phyloP scores from a whole-genome alignment of 2,888 invertebrate species.

The Phanerotoma sp. region DNA sequence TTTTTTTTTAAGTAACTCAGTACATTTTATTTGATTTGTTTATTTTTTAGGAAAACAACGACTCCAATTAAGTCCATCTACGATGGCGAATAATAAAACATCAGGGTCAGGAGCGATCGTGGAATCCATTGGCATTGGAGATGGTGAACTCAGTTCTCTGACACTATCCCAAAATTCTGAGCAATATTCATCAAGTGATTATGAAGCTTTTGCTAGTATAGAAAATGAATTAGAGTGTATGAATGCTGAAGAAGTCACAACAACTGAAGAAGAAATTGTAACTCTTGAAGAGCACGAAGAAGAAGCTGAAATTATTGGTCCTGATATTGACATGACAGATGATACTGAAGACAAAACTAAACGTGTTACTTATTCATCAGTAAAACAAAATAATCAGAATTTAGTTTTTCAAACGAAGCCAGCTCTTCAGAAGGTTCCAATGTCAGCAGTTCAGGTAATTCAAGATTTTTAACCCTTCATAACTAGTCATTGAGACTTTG shows the following conservation, averaged over 20 bases:
- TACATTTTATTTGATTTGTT: too few species aligned
- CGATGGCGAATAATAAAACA: slow-evolving; percentile 50
- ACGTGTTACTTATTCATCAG: slow-evolving; percentile 48
- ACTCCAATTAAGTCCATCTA: slow-evolving; percentile 17
- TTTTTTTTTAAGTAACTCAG: too few species aligned
- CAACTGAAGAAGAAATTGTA: slow-evolving; percentile 44
- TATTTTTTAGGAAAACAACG: slow-evolving; percentile 5
- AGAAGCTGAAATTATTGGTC: slow-evolving; percentile 13
- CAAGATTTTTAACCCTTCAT: too few species aligned
- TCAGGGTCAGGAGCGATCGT: slow-evolving; percentile 47
- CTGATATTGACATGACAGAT: slow-evolving; percentile 53
- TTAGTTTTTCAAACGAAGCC: slow-evolving; percentile 54
- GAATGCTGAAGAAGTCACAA: slow-evolving; percentile 54
- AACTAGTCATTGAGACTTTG: too few species aligned
- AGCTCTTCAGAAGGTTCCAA: slow-evolving; percentile 51
- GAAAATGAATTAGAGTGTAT: slow-evolving; percentile 57
- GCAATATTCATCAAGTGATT: slow-evolving; percentile 50
- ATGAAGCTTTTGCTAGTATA: slow-evolving; percentile 57
- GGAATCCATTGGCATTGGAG: slow-evolving; percentile 46
- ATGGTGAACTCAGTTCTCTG: slow-evolving; percentile 50
- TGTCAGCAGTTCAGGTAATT: slow-evolving; percentile 48
- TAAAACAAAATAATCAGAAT: slow-evolving; percentile 49
- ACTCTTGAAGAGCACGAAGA: slow-evolving; percentile 37
- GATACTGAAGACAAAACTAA: slow-evolving; percentile 47
- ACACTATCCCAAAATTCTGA: slow-evolving; percentile 44